These are phyloP conservation scores for Cyanoramphus novaezelandiae DNA, from an alignment of 2,113 vertebrate species.

Conservation along the genomic window DNA sequence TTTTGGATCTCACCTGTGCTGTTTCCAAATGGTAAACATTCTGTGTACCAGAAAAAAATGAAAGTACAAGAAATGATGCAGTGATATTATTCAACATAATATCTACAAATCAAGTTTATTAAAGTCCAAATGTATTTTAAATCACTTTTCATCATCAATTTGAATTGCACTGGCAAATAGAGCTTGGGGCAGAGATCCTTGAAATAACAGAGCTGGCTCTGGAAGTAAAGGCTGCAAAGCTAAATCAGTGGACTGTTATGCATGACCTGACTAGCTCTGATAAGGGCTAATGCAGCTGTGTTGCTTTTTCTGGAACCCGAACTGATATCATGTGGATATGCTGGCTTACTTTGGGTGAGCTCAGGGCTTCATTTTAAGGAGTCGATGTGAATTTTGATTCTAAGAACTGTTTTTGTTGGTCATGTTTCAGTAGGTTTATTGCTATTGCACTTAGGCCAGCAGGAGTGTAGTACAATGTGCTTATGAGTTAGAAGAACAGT, in stretches of 20 bases:
- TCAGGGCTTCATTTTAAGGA: neutral
- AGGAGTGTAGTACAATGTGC: fast-evolving
- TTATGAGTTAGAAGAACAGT: neutral
- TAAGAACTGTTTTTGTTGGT: neutral
- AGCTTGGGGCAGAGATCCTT: neutral
- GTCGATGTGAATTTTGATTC: neutral
- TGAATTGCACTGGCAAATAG: neutral
- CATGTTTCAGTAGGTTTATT: neutral
- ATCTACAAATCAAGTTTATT: neutral
- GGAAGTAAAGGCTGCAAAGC: neutral
- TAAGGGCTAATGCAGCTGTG: neutral
- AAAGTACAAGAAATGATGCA: neutral
- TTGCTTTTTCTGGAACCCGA: neutral
- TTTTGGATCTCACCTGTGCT: neutral
- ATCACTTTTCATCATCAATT: neutral
- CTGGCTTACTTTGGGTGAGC: neutral
- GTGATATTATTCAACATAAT: neutral
- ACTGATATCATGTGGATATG: neutral
- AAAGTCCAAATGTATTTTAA: neutral
- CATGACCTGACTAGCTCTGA: neutral
- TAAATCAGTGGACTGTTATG: neutral
- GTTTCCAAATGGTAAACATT: neutral
- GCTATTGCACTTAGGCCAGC: neutral
- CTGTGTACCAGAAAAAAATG: neutral
- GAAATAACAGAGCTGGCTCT: neutral